Conservation (phyloP, 2,888 invertebrate species). For the Pseudeuparius sepicola region DNA sequence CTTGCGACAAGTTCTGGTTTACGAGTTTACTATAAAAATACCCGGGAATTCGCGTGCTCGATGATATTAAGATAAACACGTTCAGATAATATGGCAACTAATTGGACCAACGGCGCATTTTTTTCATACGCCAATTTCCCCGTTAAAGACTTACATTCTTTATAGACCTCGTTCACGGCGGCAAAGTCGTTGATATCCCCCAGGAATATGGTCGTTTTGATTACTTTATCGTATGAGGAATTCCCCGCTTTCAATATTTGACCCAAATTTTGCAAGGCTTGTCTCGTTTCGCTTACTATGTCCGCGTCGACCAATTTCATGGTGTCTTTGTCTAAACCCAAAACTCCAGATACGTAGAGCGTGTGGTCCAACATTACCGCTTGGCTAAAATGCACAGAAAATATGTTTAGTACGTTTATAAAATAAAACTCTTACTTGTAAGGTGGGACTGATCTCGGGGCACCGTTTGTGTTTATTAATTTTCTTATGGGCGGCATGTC, state of each 20-base stretch:
- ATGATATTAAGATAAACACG: no score
- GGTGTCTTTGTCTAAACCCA: constrained; percentile 65
- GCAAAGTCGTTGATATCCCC: constrained; percentile 71
- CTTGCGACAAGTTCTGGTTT: no score
- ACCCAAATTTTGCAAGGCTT: constrained; percentile 69
- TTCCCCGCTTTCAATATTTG: constrained; percentile 65
- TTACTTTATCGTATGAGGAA: constrained; percentile 60
- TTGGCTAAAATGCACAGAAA: constrained; percentile 49
- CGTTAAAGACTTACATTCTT: constrained; percentile 66
- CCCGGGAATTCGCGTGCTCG: no score
- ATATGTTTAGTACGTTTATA: constrained; percentile 5
- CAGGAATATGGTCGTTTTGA: constrained; percentile 81
- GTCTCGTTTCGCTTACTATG: constrained; percentile 60
- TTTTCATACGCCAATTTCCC: no score
- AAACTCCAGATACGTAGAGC: constrained; percentile 77
- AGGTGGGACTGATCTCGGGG: constrained; percentile 69
- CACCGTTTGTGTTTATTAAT: constrained; percentile 55
- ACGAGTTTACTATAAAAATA: no score
- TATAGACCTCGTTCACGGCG: constrained; percentile 74
- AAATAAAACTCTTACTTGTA: constrained; percentile 55
- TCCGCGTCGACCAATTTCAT: constrained; percentile 65
- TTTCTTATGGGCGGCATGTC: constrained; percentile 33
- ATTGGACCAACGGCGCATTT: no score
- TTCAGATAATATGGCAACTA: no score
- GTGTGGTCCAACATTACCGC: constrained; percentile 77